These are phyloP conservation scores for Dryas iulia DNA, from an alignment of 1,140 invertebrate species.

Conservation along the genomic window DNA sequence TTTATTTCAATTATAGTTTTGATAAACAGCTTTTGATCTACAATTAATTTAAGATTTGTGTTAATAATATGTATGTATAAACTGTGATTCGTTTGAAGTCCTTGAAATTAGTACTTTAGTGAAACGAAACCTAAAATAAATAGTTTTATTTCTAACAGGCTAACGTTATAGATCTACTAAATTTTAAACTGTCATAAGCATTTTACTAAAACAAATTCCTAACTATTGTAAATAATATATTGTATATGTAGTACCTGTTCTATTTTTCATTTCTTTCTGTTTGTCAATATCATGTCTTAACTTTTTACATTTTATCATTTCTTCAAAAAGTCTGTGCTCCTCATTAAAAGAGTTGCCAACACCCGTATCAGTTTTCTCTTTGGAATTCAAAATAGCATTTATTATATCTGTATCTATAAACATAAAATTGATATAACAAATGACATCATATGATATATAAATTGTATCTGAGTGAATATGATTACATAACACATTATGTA, in stretches of 20 bases:
- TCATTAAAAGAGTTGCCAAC: constrained; percentile 21
- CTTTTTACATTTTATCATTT: constrained; percentile 42
- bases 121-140: no score
- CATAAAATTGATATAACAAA: background rate
- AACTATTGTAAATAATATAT: no score
- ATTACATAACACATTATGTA: no score
- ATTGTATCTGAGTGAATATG: no score
- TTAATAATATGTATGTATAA: no score
- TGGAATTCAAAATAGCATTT: constrained; percentile 7
- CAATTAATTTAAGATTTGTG: constrained; percentile 26
- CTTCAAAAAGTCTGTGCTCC: constrained; percentile 42
- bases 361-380: constrained; percentile 6
- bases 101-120: no score
- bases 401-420: constrained; percentile 15
- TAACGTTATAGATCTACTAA: no score
- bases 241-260: background rate
- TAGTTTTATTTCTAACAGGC: no score
- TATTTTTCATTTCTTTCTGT: background rate
- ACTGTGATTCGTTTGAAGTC: no score
- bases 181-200: no score
- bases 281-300: constrained; percentile 30
- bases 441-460: no score
- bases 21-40: constrained; percentile 48
- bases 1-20: constrained; percentile 56
- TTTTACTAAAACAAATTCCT: no score